Evolutionary conservation across 2,797 vertebrate genomes (phyloP).

Genomic region (Nasua narica): DNA sequence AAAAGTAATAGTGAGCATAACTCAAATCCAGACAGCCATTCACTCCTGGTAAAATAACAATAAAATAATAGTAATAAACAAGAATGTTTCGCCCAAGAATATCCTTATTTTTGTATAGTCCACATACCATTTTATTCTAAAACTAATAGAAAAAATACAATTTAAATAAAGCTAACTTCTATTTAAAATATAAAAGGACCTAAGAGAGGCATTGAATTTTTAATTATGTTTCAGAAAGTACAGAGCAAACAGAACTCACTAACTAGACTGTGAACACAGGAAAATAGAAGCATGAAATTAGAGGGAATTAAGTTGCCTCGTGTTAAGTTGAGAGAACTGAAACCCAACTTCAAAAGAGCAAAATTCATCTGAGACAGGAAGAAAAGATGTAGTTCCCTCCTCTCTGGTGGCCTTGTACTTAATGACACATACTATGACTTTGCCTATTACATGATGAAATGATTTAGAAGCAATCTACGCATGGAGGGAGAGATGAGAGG

Average conservation of each 20-base stretch:
- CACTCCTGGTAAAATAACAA: neutral
- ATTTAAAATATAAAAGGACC: neutral
- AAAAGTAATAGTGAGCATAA: neutral
- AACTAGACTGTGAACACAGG: neutral
- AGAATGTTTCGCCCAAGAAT: neutral
- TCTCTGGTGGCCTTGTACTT: neutral
- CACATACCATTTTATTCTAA: neutral
- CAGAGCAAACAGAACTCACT: neutral
- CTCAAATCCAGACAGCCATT: neutral
- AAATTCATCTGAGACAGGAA: conserved; percentile 37
- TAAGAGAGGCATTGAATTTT: neutral
- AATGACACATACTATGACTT: conserved; percentile 19
- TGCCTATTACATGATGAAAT: conserved; percentile 49
- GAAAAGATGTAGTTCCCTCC: neutral
- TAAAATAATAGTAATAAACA: neutral
- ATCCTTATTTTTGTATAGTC: neutral
- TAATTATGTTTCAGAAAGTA: neutral
- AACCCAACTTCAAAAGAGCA: conserved; percentile 18
- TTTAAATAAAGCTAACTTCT: neutral
- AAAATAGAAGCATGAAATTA: neutral
- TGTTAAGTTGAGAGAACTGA: conserved; percentile 7
- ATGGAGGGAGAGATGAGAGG: conserved; percentile 27
- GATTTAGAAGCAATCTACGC: conserved; percentile 53
- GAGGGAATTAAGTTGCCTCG: neutral
- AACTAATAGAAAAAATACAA: neutral